Evolutionary conservation across 2,113 vertebrate genomes (phyloP), one percentile per base, ranked within the genome.

Genomic region (Mohoua ochrocephala): DNA sequence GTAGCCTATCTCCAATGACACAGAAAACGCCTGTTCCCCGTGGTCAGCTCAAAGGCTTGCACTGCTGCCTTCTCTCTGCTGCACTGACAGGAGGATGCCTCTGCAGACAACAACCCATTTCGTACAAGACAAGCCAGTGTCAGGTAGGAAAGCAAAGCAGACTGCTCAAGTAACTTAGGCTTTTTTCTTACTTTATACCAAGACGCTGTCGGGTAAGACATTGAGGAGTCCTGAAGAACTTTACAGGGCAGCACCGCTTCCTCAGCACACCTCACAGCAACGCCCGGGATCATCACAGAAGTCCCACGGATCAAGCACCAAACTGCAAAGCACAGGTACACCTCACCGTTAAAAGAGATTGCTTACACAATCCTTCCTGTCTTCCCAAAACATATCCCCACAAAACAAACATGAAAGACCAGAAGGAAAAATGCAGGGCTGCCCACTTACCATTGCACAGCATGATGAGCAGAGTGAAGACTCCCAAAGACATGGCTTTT

Each of bases 101-200:
- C 85, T 69, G 37, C 61, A 82, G 60, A 53, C 64, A 89, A 68
- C 44, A 81, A 47, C 19, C 6, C 15, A 5, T 52, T 81, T 78
- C 4, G 2, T 28, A 64, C 30, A 59, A 86, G 78, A 15, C 54
- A 80, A 75, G 60, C 9, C 71, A 70, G 26, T 13, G 93, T 22
- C 83, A 50, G 26, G 28, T 30, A 64, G 33, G 47, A 91, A 92
- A 91, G 77, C 53, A 84, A 87, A 94, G 84, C 33, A 91, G 30
- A 68, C 33, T 68, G 13, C 37, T 87, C 14, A 53, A 65, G 37
- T 42, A 78, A 81, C 17, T 64, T 37, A 8, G 67, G 9, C 0
- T 68, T 92, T 76, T 77, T 50, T 15, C 97, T 97, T 97, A 98
- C 98, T 97, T 98, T 98, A 56, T 95, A 90, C 98, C 98, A 98